Base-by-base conservation (phyloP, 2,113 vertebrate species). In the Ptilonorhynchus violaceus region DNA sequence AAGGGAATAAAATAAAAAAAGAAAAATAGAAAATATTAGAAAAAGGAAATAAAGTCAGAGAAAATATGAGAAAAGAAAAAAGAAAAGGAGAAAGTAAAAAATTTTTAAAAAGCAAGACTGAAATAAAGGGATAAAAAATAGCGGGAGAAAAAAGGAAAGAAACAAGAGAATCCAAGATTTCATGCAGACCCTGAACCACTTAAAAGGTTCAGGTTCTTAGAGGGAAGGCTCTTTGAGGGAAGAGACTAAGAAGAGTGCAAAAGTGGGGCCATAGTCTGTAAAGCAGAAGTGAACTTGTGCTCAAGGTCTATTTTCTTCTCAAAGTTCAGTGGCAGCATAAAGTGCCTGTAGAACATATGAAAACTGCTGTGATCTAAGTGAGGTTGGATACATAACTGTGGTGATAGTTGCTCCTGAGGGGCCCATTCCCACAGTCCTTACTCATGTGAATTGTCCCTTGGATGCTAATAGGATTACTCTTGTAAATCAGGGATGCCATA, bases 391-490 rank as follows among this genome's bases (percentile, higher is more conserved):
- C 89, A 82, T 93, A 96, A 93, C 89, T 60, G 75, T 46, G 74
- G 66, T n/a, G 74, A 8, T 85, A 91, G 95, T 95, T 75, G 95
- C 93, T 96, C 95, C 91, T 93, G 44, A 88, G 95, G 91, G 96
- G 37, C 91, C 53, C 91, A 87, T 96, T 96, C 81, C 76, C 70
- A 37, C 77, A 37, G 44, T 41, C 60, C 92, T 96, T 39, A 73
- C 85, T 96, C 81, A 66, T 88, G 87, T 92, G 87, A 91, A 95
- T 94, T 76, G 92, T 68, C 74, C 93, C 94, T 94, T 3, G 56
- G 94, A 76, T 95, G 62, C 84, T 94, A 58, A 85, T 89, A 81
- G 93, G 77, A 96, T 94, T 58, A 13, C 84, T 85, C 89, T 23
- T 95, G 81, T 93, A 95, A 93, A 91, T 97, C 94, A 82, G 84